phyloP scores from a whole-genome alignment of 2,797 vertebrate genomes.

The Hemibagrus guttatus region DNA sequence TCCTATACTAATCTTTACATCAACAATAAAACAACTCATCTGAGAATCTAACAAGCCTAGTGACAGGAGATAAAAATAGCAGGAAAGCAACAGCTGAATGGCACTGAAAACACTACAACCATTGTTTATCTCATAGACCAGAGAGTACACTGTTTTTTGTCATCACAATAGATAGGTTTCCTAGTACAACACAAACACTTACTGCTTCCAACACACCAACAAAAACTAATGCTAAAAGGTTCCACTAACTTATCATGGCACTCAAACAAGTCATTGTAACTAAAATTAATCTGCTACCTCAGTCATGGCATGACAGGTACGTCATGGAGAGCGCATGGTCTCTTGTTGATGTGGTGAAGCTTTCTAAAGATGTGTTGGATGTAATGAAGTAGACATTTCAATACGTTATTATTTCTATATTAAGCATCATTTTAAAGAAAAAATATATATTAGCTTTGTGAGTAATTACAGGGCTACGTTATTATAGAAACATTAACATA shows the following conservation, averaged over 20 bases:
- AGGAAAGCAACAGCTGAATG: constrained; percentile 59
- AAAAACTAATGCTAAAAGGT: neutral
- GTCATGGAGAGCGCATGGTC: constrained; percentile 18
- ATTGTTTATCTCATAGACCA: neutral
- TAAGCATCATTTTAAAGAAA: no score
- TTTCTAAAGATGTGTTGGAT: neutral
- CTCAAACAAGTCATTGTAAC: constrained; percentile 28
- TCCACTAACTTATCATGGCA: constrained; percentile 23
- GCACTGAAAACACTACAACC: constrained; percentile 52
- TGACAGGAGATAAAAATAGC: constrained; percentile 65
- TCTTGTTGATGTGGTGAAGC: neutral
- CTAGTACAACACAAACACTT: neutral
- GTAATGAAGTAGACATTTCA: neutral
- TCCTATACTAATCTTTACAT: constrained; percentile 60
- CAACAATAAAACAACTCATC: constrained; percentile 59
- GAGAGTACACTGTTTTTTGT: neutral
- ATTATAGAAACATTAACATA: neutral
- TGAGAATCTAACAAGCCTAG: constrained; percentile 64
- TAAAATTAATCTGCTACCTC: constrained; percentile 23
- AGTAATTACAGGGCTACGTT: neutral
- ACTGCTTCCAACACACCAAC: neutral
- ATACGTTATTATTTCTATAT: neutral
- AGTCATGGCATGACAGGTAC: constrained; percentile 29
- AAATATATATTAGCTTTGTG: neutral
- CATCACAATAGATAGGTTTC: neutral